These are phyloP conservation scores for Hydrotaea diabolus DNA, from an alignment of 2,888 invertebrate species.

Conservation along the genomic window DNA sequence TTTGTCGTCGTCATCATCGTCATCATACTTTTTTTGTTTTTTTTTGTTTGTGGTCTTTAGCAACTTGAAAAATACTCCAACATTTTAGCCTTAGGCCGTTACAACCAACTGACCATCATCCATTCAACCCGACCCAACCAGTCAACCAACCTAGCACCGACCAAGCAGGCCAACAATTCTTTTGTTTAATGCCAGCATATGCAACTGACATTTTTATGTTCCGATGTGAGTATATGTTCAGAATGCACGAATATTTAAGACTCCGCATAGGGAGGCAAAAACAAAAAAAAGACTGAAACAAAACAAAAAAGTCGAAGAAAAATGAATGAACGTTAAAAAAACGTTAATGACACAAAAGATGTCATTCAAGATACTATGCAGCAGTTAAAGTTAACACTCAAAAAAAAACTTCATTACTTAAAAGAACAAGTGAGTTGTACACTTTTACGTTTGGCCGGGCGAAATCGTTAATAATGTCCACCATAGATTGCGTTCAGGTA, in stretches of 20 bases:
- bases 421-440: too few species aligned
- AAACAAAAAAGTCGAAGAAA: slow-evolving; percentile 33
- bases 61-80: slow-evolving; percentile 15
- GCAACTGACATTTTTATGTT: slow-evolving; percentile 61
- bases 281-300: slow-evolving; percentile 20
- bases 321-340: slow-evolving; percentile 19
- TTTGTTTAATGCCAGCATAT: slow-evolving; percentile 63
- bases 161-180: slow-evolving; percentile 47
- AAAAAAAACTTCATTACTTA: neutral
- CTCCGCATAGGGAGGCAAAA: neutral
- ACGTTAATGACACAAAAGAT: slow-evolving; percentile 62
- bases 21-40: slow-evolving; percentile 10
- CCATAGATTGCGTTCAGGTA: too few species aligned
- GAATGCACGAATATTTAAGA: slow-evolving; percentile 55
- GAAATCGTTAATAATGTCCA: too few species aligned
- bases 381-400: slow-evolving; percentile 41
- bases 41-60: slow-evolving; percentile 54
- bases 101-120: slow-evolving; percentile 41
- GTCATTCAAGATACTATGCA: slow-evolving; percentile 59
- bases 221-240: slow-evolving; percentile 35
- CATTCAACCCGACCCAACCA: neutral
- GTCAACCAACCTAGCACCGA: neutral
- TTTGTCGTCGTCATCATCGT: slow-evolving; percentile 41
- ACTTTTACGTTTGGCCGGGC: too few species aligned
- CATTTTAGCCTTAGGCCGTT: slow-evolving; percentile 52